A percentile compares a stretch with the other conserved stretches of the same genome.
These are phyloP conservation scores for Agrenia bidenticulata DNA, from an alignment of 2,888 invertebrate species.

Conservation along the genomic window DNA sequence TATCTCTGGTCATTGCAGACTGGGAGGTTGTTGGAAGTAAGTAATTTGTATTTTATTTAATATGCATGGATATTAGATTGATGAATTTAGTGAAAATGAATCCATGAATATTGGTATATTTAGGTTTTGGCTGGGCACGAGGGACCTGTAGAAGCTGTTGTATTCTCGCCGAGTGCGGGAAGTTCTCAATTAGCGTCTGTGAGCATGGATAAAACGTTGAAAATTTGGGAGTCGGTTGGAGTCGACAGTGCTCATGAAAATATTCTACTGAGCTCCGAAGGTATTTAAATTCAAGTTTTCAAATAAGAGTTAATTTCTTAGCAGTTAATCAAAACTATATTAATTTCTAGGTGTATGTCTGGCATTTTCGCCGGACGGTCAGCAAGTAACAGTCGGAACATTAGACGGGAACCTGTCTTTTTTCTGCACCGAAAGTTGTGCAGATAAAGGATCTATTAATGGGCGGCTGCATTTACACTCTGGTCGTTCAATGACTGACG, in stretches of 20 bases:
- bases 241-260: conserved; percentile 78
- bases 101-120: too few relatives aligned
- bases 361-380: conserved; percentile 84
- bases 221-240: conserved; percentile 89
- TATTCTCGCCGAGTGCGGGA: conserved; percentile 72
- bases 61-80: conserved; percentile 1
- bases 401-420: conserved; percentile 81
- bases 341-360: conserved; percentile 64
- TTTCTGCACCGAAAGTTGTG: conserved; percentile 73
- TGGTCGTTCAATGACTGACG: conserved; percentile 63
- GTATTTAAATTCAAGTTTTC: conserved; percentile 52
- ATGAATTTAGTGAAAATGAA: too few relatives aligned
- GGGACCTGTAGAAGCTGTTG: conserved; percentile 81
- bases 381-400: conserved; percentile 85
- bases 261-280: conserved; percentile 73
- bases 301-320: background rate
- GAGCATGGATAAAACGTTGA: conserved; percentile 92
- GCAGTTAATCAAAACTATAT: background rate
- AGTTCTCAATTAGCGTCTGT: conserved; percentile 79
- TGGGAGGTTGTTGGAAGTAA: conserved; percentile 79
- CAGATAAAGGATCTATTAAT: conserved; percentile 70
- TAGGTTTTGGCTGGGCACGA: conserved; percentile 72
- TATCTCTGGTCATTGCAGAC: conserved; percentile 95
- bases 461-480: conserved; percentile 86
- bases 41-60: background rate